Base-by-base conservation (phyloP, 2,113 vertebrate species). In the Psittacula cyanocephala region DNA sequence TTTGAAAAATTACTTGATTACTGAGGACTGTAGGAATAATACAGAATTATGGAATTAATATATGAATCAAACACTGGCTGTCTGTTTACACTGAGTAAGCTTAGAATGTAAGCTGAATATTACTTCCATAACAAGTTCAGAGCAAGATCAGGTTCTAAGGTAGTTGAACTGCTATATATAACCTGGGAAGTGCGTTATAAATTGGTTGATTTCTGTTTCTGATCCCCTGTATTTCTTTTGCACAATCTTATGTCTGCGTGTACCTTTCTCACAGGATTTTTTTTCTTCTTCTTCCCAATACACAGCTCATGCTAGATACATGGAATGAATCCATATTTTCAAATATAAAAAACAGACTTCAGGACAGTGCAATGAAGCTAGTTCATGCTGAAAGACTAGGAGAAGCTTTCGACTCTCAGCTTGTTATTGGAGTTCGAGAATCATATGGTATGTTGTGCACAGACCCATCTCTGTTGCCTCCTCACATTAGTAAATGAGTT, bases 271-370 rank as follows among this genome's bases (percentile, higher is more conserved):
- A 88, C 52, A 55, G 19, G 7, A 14, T 63, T 44, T 93, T 50
- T 43, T 77, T 83, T 79, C 57, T 59, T 59, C 96, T 74, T 69
- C 39, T 94, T 95, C 20, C 63, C 81, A 29, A 79, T 93, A 71
- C 57, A 16, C 97, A 99, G 99, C 98, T 99, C 67, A 99, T 99
- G 99, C 97, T 99, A 95, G 99, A 99, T 97, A 99, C 99, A 0
- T 99, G 99, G 99, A 99, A 99, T 94, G 99, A 99, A 96, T 99
- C 99, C 67, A 99, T 99, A 97, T 99, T 99, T 98, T 99, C 99
- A 96, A 99, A 99, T 97, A 99, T 99, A 94, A 99, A 99, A 96
- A 99, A 98, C 68, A 98, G 99, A 72, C 98, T 99, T 81, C 99
- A 99, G 93, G 99, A 99, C 95, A 99, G 99, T 90, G 99, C 99